Evolutionary conservation across 2,888 invertebrate species (phyloP).

Genomic region (Hofmannophila pseudospretella): DNA sequence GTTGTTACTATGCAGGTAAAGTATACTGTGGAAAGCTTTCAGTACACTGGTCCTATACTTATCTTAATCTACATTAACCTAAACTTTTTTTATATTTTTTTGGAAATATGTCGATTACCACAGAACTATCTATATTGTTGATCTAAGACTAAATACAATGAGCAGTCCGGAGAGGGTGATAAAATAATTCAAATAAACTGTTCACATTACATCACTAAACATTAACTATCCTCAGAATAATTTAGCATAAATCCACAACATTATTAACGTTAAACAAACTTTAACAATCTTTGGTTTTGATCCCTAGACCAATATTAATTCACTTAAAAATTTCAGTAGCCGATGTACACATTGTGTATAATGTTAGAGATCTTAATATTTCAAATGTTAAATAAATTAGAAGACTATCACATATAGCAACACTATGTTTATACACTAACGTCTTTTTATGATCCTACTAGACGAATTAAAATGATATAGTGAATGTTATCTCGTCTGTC

Average conservation of each 20-base stretch:
- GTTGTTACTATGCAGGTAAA: constrained; percentile 34
- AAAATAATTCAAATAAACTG: constrained; percentile 60
- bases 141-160: constrained; percentile 69
- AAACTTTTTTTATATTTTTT: constrained; percentile 60
- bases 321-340: constrained; percentile 58
- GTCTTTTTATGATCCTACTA: constrained; percentile 69
- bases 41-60: constrained; percentile 65
- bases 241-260: constrained; percentile 75
- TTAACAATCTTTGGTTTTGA: constrained; percentile 91
- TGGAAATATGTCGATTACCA: constrained; percentile 66
- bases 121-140: constrained; percentile 59
- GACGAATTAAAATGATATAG: constrained; percentile 62
- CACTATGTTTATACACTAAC: constrained; percentile 72
- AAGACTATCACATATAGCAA: constrained; percentile 77
- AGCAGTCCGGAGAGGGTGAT: constrained; percentile 76
- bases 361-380: constrained; percentile 62
- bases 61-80: constrained; percentile 59
- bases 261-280: constrained; percentile 75
- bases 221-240: constrained; percentile 72
- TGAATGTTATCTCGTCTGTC: constrained; percentile 61
- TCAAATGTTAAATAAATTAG: constrained; percentile 70
- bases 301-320: constrained; percentile 86
- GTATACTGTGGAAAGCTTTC: constrained; percentile 48
- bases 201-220: constrained; percentile 58
- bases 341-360: constrained; percentile 60